Percentiles rank a stretch among this genome's conserved stretches.
These are phyloP conservation scores for Cylindroiulus punctatus DNA, from an alignment of 2,888 invertebrate species.

Conservation along the genomic window DNA sequence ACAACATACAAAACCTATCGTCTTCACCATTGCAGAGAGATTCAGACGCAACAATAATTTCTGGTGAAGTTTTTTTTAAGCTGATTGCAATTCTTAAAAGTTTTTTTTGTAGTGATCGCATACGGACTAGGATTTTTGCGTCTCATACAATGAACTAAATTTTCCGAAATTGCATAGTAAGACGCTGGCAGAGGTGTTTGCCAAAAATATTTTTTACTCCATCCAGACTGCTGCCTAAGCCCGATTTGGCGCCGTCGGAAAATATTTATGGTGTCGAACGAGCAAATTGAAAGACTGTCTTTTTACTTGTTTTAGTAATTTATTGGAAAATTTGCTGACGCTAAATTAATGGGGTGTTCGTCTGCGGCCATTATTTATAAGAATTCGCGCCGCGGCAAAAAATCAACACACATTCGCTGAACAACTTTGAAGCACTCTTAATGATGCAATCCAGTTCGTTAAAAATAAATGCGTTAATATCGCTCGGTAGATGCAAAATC, in stretches of 20 bases:
- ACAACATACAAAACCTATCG: neutral
- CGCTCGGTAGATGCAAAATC: too few species aligned
- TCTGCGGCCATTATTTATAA: slow-evolving; percentile 20
- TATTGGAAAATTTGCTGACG: slow-evolving; percentile 3
- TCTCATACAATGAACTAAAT: neutral
- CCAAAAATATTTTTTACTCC: neutral
- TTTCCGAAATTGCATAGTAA: neutral
- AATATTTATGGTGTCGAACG: neutral
- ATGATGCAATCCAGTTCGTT: too few species aligned
- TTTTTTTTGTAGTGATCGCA: neutral
- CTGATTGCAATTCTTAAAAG: slow-evolving; percentile 16
- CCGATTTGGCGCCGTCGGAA: neutral
- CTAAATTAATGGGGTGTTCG: slow-evolving; percentile 21
- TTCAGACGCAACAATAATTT: neutral
- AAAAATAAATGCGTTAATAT: too few species aligned
- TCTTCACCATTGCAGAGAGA: too few species aligned
- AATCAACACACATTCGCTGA: neutral
- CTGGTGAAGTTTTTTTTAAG: neutral
- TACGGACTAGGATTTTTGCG: neutral
- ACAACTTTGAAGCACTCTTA: too few species aligned
- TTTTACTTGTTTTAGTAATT: slow-evolving; percentile 23
- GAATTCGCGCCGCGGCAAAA: neutral
- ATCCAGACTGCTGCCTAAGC: neutral
- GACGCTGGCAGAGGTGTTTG: neutral
- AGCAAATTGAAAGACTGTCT: slow-evolving; percentile 2